Conservation (phyloP, 2,113 vertebrate genomes). For the Heterotis niloticus region DNA sequence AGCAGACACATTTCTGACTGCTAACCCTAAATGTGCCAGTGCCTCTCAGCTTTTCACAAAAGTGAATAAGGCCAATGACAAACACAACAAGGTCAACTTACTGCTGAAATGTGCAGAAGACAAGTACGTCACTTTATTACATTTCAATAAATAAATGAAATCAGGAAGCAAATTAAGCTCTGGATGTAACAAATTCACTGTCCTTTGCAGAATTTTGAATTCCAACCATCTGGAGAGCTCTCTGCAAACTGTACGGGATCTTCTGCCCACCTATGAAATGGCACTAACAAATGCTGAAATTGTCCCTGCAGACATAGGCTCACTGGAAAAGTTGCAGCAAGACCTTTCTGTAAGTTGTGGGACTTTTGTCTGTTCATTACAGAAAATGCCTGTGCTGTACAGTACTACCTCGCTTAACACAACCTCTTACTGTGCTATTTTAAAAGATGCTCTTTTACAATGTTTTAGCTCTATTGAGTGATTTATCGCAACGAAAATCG, state of each 20-base stretch:
- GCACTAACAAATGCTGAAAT: constrained; percentile 79
- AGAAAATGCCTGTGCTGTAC: neutral
- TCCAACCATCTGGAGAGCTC: constrained; percentile 80
- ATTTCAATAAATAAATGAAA: neutral
- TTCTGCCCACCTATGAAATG: constrained; percentile 77
- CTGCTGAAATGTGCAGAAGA: constrained; percentile 79
- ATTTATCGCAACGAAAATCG: neutral
- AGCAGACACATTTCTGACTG: constrained; percentile 72
- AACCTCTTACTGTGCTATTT: neutral
- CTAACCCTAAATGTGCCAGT: constrained; percentile 67
- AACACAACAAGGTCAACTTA: constrained; percentile 72
- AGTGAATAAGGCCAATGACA: constrained; percentile 72
- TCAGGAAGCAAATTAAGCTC: neutral
- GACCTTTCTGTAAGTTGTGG: constrained; percentile 72
- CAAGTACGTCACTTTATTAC: constrained; percentile 68
- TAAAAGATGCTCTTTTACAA: neutral
- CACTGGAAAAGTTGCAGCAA: constrained; percentile 74
- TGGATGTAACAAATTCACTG: neutral
- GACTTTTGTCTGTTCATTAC: neutral
- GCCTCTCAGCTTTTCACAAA: constrained; percentile 73
- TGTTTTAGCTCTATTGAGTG: neutral
- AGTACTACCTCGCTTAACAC: neutral
- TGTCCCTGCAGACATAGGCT: constrained; percentile 67
- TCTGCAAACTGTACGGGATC: constrained; percentile 73
- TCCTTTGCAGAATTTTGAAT: constrained; percentile 68